Percentiles rank a stretch among this genome's conserved stretches.
Evolutionary conservation across 2,888 invertebrate species (phyloP).

Genomic region (Byasa hedistus): DNA sequence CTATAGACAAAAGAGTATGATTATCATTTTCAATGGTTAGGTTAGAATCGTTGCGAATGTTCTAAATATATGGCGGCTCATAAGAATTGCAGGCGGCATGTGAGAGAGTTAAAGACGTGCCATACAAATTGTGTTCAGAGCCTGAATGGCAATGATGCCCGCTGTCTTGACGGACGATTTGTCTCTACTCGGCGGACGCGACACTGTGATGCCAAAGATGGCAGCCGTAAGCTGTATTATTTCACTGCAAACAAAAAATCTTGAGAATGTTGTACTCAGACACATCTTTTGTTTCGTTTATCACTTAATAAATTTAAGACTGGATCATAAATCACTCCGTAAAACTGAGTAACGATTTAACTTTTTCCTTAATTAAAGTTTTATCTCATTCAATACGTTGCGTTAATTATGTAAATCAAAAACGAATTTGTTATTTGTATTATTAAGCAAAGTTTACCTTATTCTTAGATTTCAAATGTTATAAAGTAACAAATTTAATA

Average conservation of each 20-base stretch:
- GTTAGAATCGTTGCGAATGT: slow-evolving; percentile 42
- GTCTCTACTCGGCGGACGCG: slow-evolving; percentile 31
- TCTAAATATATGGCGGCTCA: slow-evolving; percentile 34
- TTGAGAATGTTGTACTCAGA: not conserved
- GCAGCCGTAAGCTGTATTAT: not conserved
- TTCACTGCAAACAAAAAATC: not conserved
- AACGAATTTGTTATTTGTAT: no score
- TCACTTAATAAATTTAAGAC: not conserved
- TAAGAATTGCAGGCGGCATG: slow-evolving; percentile 40
- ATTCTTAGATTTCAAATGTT: no score
- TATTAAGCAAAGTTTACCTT: no score
- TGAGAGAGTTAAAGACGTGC: slow-evolving; percentile 38
- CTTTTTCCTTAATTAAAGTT: no score
- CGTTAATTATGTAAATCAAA: no score
- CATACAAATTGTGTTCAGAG: slow-evolving; percentile 54
- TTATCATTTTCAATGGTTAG: slow-evolving; percentile 37
- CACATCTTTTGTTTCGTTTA: not conserved
- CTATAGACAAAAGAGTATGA: slow-evolving; percentile 32
- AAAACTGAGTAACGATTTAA: not conserved
- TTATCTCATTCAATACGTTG: no score
- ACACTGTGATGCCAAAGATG: slow-evolving; percentile 4
- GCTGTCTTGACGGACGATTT: slow-evolving; percentile 53
- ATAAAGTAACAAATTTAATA: not conserved
- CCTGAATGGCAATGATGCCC: slow-evolving; percentile 55
- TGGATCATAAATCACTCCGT: not conserved